These are phyloP conservation scores for Rhinolophus sinicus DNA, from an alignment of 2,113 vertebrate species.

Conservation along the genomic window DNA sequence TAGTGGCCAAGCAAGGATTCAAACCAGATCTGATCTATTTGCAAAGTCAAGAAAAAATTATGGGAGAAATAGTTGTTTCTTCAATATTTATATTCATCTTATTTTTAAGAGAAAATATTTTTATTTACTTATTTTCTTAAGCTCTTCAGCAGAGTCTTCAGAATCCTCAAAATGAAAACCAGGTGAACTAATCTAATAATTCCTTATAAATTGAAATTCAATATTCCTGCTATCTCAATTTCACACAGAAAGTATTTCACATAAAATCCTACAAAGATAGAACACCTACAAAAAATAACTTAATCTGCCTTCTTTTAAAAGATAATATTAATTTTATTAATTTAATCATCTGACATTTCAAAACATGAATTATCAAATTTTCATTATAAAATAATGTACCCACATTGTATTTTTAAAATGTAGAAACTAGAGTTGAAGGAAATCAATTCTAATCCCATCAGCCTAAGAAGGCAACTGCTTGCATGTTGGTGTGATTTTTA, in stretches of 20 bases:
- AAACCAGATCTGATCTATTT: neutral
- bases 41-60: neutral
- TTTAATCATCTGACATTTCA: slow-evolving; percentile 58
- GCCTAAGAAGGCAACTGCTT: slow-evolving; percentile 9
- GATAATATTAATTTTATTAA: slow-evolving; percentile 46
- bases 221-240: neutral
- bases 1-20: neutral
- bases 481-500: neutral
- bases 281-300: neutral
- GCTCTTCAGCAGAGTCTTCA: neutral
- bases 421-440: slow-evolving; percentile 10
- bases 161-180: neutral
- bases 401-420: neutral
- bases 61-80: neutral
- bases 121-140: slow-evolving; percentile 30
- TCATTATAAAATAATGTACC: slow-evolving; percentile 36
- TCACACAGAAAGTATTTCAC: neutral
- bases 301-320: slow-evolving; percentile 37
- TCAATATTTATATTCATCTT: neutral
- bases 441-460: neutral
- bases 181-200: neutral
- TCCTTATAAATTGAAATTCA: neutral
- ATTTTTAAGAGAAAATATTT: slow-evolving; percentile 30
- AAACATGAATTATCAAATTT: slow-evolving; percentile 44
- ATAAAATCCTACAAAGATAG: slow-evolving; percentile 37